Evolutionary conservation across 2,797 vertebrate species (phyloP), one percentile per base, ranked within the genome.

Genomic region (Phrynocephalus forsythii): DNA sequence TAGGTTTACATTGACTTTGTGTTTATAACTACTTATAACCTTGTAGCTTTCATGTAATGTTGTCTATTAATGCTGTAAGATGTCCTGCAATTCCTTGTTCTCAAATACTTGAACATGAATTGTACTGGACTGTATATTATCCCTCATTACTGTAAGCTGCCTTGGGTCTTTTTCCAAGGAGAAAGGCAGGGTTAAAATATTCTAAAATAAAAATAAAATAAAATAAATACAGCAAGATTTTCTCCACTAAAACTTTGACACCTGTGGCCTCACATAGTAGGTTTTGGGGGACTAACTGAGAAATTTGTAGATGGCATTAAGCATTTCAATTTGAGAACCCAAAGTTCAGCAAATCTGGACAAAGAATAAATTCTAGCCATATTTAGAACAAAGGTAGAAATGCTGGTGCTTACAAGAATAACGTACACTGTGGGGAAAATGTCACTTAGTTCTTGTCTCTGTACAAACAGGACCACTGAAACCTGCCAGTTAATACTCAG

Each of bases 401-500:
- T 38, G 9, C n/a, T 30, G 38, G 38, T 87, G 91, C 81, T 81
- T 85, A 91, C 63, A 92, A 86, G 90, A 84, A 91, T 83, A 82
- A 86, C 86, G 80, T 79, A 86, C 48, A 85, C 84, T 6, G 30
- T 88, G 78, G 92, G 92, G 60, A 91, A 84, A 94, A 92, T 88
- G 87, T 92, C 90, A 90, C 90, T 87, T 85, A 73, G 30, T 82
- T 82, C 30, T 83, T 50, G 72, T 22, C 7, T 67, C 90, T 50
- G 56, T 78, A 80, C 78, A 89, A 87, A 44, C 38, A 44, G 82
- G 91, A 77, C 80, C 60, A 86, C 68, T 89, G 91, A 88, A 88
- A 38, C 1, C 48, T 48, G n/a, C 33, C 83, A 90, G 86, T 83
- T 79, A 38, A 15, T 85, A 48, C 33, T 84, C 66, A 86, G 56